phyloP scores from a whole-genome alignment of 1,140 invertebrate genomes.

The Sipha flava region DNA sequence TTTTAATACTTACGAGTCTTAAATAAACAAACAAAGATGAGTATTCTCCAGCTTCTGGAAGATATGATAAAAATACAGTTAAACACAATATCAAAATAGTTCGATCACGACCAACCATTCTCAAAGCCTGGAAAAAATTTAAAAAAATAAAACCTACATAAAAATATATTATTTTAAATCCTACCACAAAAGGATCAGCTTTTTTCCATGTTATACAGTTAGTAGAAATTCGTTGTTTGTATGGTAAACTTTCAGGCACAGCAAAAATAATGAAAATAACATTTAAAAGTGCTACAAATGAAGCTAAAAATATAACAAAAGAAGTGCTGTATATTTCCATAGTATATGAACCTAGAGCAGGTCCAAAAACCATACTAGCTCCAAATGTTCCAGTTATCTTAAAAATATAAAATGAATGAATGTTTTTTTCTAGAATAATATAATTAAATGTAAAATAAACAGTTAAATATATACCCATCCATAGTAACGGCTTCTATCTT shows the following conservation, averaged over 20 bases:
- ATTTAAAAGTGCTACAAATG: conserved; percentile 89
- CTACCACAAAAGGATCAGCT: conserved; percentile 91
- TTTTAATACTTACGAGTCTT: conserved; percentile 61
- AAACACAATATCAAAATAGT: conserved; percentile 95
- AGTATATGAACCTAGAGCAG: conserved; percentile 89
- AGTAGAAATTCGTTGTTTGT: conserved; percentile 72
- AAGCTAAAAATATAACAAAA: conserved; percentile 91
- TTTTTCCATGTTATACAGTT: conserved; percentile 79
- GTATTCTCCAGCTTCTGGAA: conserved; percentile 98
- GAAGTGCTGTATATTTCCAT: conserved; percentile 83
- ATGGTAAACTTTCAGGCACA: conserved; percentile 94
- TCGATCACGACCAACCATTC: conserved; percentile 89
- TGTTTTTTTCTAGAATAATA: not conserved
- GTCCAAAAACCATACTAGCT: conserved; percentile 94
- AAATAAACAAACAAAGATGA: conserved; percentile 99
- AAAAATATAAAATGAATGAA: conserved; percentile 27
- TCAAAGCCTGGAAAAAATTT: conserved; percentile 58
- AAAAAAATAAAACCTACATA: conserved; percentile 30
- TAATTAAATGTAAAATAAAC: not conserved
- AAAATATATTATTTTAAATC: conserved; percentile 15
- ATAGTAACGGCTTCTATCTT: conserved; percentile 91
- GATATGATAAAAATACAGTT: conserved; percentile 93
- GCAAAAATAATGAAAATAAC: conserved; percentile 96
- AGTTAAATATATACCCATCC: conserved; percentile 61
- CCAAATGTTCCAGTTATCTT: conserved; percentile 97